phyloP scores from a whole-genome alignment of 2,888 invertebrate species.

The Drosophila aldrichi region DNA sequence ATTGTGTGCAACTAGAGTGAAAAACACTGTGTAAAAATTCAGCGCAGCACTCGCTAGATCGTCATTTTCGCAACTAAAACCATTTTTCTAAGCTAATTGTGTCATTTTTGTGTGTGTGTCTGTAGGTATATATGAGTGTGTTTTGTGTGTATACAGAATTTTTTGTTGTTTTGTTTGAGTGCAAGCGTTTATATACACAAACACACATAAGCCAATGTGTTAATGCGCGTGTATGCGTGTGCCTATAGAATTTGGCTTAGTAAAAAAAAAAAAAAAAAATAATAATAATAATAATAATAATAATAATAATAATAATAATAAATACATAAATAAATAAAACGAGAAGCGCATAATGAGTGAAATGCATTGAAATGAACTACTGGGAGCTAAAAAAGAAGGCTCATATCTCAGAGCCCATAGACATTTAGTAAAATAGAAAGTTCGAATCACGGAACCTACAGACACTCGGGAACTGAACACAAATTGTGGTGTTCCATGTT shows the following conservation, averaged over 20 bases:
- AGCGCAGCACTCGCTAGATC: background rate
- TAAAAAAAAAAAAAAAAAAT: too few species aligned
- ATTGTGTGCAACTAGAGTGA: background rate
- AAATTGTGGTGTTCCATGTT: constrained; percentile 32
- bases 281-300: too few species aligned
- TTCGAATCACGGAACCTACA: background rate
- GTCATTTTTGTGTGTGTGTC: constrained; percentile 18
- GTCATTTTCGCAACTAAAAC: constrained; percentile 3
- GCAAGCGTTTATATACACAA: constrained; percentile 41
- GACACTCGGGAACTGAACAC: constrained; percentile 3
- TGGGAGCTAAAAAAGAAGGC: background rate
- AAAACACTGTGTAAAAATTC: background rate
- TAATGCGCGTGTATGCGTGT: background rate
- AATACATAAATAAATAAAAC: too few species aligned
- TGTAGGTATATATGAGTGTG: constrained; percentile 7
- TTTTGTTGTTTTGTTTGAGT: constrained; percentile 54
- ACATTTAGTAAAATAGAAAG: background rate
- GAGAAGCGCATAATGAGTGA: background rate
- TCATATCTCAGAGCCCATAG: constrained; percentile 1
- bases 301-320: too few species aligned
- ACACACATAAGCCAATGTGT: constrained; percentile 2
- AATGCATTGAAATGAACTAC: background rate
- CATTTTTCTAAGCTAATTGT: constrained; percentile 34
- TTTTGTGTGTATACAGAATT: constrained; percentile 61
- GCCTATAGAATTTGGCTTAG: background rate